Percentiles rank a stretch among this genome's conserved stretches.
Evolutionary conservation across 2,888 invertebrate species (phyloP).

Genomic region (Trisateles emortualis): DNA sequence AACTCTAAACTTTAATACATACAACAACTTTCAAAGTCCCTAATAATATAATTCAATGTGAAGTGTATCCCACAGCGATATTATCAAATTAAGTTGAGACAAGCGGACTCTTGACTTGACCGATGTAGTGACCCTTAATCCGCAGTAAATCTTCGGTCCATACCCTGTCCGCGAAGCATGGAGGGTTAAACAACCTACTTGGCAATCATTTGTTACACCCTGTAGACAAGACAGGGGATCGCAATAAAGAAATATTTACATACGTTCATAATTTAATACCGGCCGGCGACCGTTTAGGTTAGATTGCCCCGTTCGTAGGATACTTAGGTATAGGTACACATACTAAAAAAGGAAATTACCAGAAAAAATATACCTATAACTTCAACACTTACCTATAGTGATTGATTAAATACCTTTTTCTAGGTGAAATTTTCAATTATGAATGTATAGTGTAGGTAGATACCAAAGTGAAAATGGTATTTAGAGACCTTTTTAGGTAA

Average conservation of each 20-base stretch:
- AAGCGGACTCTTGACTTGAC: conserved; percentile 80
- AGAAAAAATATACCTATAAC: conserved; percentile 3
- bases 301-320: conserved; percentile 21
- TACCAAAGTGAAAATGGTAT: too few species aligned
- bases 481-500: too few species aligned
- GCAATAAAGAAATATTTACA: conserved; percentile 53
- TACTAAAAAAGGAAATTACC: conserved; percentile 22
- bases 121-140: conserved; percentile 85
- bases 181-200: conserved; percentile 81
- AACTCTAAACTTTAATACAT: not conserved
- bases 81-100: conserved; percentile 76
- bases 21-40: not conserved
- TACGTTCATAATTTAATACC: conserved; percentile 50
- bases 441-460: too few species aligned
- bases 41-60: conserved; percentile 61
- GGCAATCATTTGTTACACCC: conserved; percentile 80
- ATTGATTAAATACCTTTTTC: conserved; percentile 28
- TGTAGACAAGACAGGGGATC: conserved; percentile 68
- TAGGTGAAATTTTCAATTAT: too few species aligned
- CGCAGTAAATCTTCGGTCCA: conserved; percentile 82
- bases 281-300: conserved; percentile 25
- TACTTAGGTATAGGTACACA: too few species aligned
- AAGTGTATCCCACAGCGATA: conserved; percentile 58
- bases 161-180: conserved; percentile 52
- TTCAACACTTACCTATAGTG: conserved; percentile 13